Evolutionary conservation across 2,888 invertebrate species (phyloP).

Genomic region (Pemphredon lugubris): DNA sequence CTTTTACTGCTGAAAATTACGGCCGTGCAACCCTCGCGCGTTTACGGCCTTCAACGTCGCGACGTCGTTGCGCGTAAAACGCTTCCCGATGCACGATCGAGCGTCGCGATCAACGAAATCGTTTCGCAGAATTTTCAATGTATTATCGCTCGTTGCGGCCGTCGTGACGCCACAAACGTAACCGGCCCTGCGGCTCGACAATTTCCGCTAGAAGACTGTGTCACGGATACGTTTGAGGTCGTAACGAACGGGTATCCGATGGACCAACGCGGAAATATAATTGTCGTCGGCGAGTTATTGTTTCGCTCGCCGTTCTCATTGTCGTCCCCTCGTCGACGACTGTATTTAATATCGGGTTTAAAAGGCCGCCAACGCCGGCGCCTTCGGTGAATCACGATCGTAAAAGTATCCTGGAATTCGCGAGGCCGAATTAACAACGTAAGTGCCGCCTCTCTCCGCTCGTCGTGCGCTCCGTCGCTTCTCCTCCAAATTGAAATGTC

Average conservation of each 20-base stretch:
- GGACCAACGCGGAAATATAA: no score
- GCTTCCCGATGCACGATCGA: conserved; percentile 46
- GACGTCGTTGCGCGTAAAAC: conserved; percentile 48
- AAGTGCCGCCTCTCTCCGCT: conserved; percentile 10
- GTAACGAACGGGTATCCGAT: no score
- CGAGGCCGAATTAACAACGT: conserved; percentile 49
- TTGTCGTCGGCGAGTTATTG: no score
- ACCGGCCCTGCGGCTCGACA: no score
- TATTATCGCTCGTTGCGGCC: no score
- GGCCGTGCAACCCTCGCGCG: conserved; percentile 58
- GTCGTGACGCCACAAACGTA: no score
- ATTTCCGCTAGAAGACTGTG: no score
- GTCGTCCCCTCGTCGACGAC: conserved; percentile 7
- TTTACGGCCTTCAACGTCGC: conserved; percentile 67
- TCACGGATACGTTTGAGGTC: no score
- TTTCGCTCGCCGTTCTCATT: background rate
- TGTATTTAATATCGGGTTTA: conserved; percentile 27
- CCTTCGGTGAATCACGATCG: conserved; percentile 62
- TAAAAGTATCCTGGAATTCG: conserved; percentile 51
- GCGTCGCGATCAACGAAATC: conserved; percentile 35
- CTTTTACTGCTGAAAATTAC: conserved; percentile 75
- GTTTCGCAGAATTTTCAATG: conserved; percentile 1
- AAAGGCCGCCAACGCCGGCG: conserved; percentile 42
- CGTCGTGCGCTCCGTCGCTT: conserved; percentile 8
- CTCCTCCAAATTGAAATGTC: conserved; percentile 54